Conservation (phyloP, 2,797 vertebrate genomes). For the Myripristis murdjan region DNA sequence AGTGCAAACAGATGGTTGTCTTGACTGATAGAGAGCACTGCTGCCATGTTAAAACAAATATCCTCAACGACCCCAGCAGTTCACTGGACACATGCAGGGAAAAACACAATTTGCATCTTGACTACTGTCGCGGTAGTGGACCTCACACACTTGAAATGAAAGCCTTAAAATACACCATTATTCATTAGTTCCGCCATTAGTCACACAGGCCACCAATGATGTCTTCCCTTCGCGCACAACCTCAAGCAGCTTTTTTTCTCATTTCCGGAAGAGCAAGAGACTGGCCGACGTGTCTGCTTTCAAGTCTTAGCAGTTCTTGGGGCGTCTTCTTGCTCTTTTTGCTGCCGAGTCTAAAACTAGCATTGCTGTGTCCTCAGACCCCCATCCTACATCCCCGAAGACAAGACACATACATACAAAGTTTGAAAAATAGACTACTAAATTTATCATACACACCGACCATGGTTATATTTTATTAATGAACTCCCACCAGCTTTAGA, state of each 20-base stretch:
- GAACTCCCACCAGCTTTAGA: background rate
- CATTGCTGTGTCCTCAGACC: background rate
- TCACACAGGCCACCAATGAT: too few relatives aligned
- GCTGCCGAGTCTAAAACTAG: background rate
- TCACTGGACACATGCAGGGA: background rate
- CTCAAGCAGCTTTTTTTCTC: background rate
- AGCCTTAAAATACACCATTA: too few relatives aligned
- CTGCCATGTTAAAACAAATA: background rate
- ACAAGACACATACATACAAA: background rate
- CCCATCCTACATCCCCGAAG: background rate
- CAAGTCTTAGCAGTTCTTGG: background rate
- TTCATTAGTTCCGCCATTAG: too few relatives aligned
- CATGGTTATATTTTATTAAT: background rate
- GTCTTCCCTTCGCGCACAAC: background rate
- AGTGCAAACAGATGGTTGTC: slow-evolving; percentile 15
- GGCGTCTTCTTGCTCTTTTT: background rate
- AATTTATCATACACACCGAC: background rate
- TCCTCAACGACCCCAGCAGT: background rate
- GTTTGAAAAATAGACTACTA: background rate
- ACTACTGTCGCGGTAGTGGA: background rate
- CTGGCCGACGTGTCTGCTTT: background rate
- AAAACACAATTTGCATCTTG: background rate
- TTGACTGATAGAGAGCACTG: background rate
- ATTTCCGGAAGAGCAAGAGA: background rate
- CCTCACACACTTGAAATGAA: too few relatives aligned